A percentile compares a stretch with the other conserved stretches of the same genome.
These are phyloP conservation scores for Bothrops jararaca DNA, from an alignment of 2,113 vertebrate species.

Conservation along the genomic window DNA sequence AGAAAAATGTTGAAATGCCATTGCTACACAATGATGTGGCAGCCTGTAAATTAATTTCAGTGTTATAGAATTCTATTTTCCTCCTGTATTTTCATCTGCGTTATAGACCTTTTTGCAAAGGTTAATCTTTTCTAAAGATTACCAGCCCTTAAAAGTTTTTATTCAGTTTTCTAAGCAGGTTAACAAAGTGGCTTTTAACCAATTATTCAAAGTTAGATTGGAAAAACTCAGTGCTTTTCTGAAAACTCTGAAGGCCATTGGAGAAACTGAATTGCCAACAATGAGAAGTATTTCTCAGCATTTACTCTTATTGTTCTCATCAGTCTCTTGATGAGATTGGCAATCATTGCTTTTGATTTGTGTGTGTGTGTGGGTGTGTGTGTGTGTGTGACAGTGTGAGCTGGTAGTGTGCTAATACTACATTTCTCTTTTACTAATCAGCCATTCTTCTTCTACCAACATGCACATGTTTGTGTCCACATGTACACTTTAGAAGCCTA, in stretches of 20 bases:
- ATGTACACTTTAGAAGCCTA: neutral
- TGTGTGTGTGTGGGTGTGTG: neutral
- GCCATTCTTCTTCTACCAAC: neutral
- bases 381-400: neutral
- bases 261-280: neutral
- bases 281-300: neutral
- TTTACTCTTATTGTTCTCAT: neutral
- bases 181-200: constrained; percentile 12
- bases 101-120: neutral
- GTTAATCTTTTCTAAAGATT: neutral
- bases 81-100: neutral
- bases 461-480: neutral
- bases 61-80: neutral
- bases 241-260: neutral
- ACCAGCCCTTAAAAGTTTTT: neutral
- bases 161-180: neutral
- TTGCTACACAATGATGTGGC: neutral
- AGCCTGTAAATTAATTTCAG: neutral
- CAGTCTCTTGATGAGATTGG: neutral
- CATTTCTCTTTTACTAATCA: neutral
- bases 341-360: neutral
- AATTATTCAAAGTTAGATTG: neutral
- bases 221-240: neutral
- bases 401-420: neutral
- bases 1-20: neutral